Evolutionary conservation across 2,888 invertebrate genomes (phyloP).

Genomic region (Lochmaea crataegi): DNA sequence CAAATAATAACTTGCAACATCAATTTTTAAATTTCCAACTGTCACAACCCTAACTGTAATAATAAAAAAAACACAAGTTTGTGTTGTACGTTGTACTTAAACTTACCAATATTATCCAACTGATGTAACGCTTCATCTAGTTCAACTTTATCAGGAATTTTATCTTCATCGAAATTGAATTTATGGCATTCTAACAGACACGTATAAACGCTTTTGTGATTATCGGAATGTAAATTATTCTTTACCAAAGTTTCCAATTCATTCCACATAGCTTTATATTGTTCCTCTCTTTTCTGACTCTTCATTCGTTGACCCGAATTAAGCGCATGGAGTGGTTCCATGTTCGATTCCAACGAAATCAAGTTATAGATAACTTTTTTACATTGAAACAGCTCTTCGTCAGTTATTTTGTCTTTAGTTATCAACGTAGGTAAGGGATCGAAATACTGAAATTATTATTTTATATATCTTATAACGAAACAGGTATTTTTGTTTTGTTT

Average conservation of each 20-base stretch:
- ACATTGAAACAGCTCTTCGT: slow-evolving; percentile 89
- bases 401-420: slow-evolving; percentile 83
- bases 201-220: slow-evolving; percentile 81
- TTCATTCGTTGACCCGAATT: slow-evolving; percentile 74
- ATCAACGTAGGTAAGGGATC: slow-evolving; percentile 85
- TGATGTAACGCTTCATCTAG: slow-evolving; percentile 71
- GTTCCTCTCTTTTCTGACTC: slow-evolving; percentile 81
- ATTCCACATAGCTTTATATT: slow-evolving; percentile 89
- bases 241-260: slow-evolving; percentile 88
- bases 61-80: not conserved
- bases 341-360: slow-evolving; percentile 83
- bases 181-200: slow-evolving; percentile 83
- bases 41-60: not conserved
- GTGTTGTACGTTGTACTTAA: not conserved
- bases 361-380: slow-evolving; percentile 86
- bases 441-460: slow-evolving; percentile 71
- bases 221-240: slow-evolving; percentile 80
- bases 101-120: slow-evolving; percentile 68
- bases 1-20: too few relatives aligned
- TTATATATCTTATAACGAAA: not conserved
- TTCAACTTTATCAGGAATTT: slow-evolving; percentile 70
- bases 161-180: slow-evolving; percentile 71
- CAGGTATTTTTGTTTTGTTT: too few relatives aligned
- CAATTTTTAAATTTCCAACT: too few relatives aligned
- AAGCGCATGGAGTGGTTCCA: slow-evolving; percentile 82